phyloP scores from a whole-genome alignment of 1,140 invertebrate species.

The Campoletis sonorensis region DNA sequence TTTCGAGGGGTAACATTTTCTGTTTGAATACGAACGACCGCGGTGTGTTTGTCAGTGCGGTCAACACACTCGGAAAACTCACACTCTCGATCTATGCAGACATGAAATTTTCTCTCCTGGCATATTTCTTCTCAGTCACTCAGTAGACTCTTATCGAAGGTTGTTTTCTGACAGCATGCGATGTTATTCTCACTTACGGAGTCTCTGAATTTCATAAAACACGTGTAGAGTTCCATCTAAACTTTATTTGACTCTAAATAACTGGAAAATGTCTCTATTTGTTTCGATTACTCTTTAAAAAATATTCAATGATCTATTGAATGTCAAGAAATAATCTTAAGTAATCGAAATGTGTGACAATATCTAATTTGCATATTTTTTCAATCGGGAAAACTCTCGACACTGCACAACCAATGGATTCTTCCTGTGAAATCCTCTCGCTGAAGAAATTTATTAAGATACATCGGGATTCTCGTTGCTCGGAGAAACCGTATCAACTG shows the following conservation, averaged over 20 bases:
- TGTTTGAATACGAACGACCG: constrained; percentile 40
- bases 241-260: no score
- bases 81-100: constrained; percentile 11
- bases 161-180: not conserved
- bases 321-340: no score
- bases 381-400: no score
- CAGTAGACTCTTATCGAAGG: not conserved
- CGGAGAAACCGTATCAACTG: constrained; percentile 49
- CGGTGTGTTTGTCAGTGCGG: constrained; percentile 42
- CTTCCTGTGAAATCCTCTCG: constrained; percentile 37
- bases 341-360: no score
- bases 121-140: constrained; percentile 43
- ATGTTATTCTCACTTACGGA: not conserved
- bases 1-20: constrained; percentile 1
- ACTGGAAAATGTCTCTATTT: no score
- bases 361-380: no score
- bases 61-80: constrained; percentile 43
- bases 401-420: no score
- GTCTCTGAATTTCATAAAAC: not conserved
- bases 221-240: no score
- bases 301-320: no score
- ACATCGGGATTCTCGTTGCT: constrained; percentile 50
- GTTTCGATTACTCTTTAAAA: no score
- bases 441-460: constrained; percentile 57
- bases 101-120: not conserved